Base-by-base conservation (phyloP, 2,888 invertebrate genomes). In the Himalopsyche kuldschensis region DNA sequence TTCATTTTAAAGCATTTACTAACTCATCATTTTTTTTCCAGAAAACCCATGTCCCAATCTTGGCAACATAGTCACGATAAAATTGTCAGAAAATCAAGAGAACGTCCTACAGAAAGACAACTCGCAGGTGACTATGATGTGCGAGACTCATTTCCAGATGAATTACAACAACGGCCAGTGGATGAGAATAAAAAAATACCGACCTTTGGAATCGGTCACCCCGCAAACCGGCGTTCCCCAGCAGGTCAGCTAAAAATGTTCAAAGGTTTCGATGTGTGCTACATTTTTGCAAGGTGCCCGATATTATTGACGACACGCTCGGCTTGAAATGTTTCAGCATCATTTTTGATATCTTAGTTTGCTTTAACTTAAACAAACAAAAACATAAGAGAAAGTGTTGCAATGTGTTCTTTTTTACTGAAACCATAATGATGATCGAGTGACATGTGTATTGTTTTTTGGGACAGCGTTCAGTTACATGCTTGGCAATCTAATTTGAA, bases 81-180 rank as follows among this genome's bases (percentile, higher is more conserved):
- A 98, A 90, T 92, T 99, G 82, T 97, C 97, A 75, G 99, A 99
- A 90, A 96, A 96, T 89, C 95, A 93, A 88, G 98, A 99, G 90
- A 96, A 96, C 87, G 96, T 98, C 0, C 93, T 94, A 15, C 97
- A 97, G 88, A 92, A 95, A 0, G 97, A 98, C 89, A 97, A 97
- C 86, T 95, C 95, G 0, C 90, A 84, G 48, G 90, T 94, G 30
- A 94, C 94, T 0, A 96, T 97, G 90, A 91, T 96, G 80, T 96
- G 96, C 0, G 99, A 99, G 90, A 98, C 97, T 86, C 98, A 97
- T 90, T 99, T 99, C 94, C 98, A 99, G 90, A 97, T 99, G 97
- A 99, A 99, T 91, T 99, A 99, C 91, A 96, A 96, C 89, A 98
- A 97, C 81, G 99, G 99, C 35, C 98, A 99, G 89, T 99, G 98